phyloP scores from a whole-genome alignment of 2,888 invertebrate genomes.

The Amphipoea oculea region DNA sequence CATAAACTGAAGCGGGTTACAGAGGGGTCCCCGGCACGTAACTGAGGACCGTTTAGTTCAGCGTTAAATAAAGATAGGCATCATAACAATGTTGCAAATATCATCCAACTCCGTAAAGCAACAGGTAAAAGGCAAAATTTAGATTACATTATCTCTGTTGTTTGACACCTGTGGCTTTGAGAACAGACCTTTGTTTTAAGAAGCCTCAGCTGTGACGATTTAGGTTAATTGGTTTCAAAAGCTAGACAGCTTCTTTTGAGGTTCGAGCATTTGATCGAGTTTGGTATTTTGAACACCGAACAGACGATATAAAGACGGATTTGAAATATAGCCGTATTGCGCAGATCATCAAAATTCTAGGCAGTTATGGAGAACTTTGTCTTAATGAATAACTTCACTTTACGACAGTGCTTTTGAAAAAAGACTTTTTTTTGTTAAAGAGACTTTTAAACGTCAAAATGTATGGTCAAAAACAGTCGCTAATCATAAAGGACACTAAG shows the following conservation, averaged over 20 bases:
- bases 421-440: too few relatives aligned
- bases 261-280: background rate
- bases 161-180: background rate
- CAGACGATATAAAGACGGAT: background rate
- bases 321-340: background rate
- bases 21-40: background rate
- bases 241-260: too few relatives aligned
- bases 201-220: slow-evolving; percentile 39
- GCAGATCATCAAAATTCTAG: background rate
- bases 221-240: slow-evolving; percentile 25
- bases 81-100: background rate
- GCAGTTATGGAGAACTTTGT: background rate
- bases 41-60: background rate
- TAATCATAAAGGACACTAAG: background rate
- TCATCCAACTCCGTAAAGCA: background rate
- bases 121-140: background rate
- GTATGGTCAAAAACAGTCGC: too few relatives aligned
- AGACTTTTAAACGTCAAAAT: too few relatives aligned
- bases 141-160: background rate
- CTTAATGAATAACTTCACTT: background rate
- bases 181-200: background rate
- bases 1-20: background rate
- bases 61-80: too few relatives aligned
- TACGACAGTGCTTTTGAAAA: background rate
- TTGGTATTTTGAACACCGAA: background rate